A percentile compares a stretch with the other conserved stretches of the same genome.
These are phyloP conservation scores for Ciconia maguari DNA, from an alignment of 2,113 vertebrate genomes.

Conservation along the genomic window DNA sequence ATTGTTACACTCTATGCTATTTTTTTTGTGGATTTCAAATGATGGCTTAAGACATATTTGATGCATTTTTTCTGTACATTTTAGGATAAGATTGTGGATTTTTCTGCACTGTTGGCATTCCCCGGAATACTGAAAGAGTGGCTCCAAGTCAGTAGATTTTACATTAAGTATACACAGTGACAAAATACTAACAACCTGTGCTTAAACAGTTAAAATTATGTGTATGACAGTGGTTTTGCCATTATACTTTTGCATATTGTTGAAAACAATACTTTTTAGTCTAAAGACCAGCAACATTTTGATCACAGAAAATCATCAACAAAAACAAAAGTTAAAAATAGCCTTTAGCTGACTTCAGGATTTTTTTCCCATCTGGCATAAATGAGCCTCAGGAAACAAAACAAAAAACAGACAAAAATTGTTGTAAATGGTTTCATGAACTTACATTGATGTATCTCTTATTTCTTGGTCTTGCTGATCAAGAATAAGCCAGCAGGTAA, in stretches of 20 bases:
- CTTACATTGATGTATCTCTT: slow-evolving; percentile 24
- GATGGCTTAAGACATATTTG: not conserved
- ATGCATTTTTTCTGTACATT: not conserved
- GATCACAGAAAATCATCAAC: not conserved
- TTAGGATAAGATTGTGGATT: not conserved
- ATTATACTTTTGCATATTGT: slow-evolving; percentile 53
- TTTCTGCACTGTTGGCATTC: slow-evolving; percentile 43
- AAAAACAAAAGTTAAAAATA: not conserved
- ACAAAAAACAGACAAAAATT: not conserved
- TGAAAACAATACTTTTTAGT: slow-evolving; percentile 39
- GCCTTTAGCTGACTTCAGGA: not conserved
- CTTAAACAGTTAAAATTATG: slow-evolving; percentile 50
- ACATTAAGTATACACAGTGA: not conserved
- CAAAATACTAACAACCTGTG: not conserved
- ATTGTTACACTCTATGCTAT: not conserved
- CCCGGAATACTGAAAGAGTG: slow-evolving; percentile 4
- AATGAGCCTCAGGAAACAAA: slow-evolving; percentile 36
- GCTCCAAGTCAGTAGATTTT: slow-evolving; percentile 20
- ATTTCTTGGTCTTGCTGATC: slow-evolving; percentile 40
- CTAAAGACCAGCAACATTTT: slow-evolving; percentile 2
- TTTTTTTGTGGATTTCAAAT: not conserved
- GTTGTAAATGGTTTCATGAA: slow-evolving; percentile 16
- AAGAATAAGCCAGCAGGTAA: slow-evolving; percentile 20
- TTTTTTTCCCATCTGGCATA: not conserved
- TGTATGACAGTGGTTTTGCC: slow-evolving; percentile 54